Conservation (phyloP, 2,113 vertebrate species). For the Mesoclemmys tuberculata region DNA sequence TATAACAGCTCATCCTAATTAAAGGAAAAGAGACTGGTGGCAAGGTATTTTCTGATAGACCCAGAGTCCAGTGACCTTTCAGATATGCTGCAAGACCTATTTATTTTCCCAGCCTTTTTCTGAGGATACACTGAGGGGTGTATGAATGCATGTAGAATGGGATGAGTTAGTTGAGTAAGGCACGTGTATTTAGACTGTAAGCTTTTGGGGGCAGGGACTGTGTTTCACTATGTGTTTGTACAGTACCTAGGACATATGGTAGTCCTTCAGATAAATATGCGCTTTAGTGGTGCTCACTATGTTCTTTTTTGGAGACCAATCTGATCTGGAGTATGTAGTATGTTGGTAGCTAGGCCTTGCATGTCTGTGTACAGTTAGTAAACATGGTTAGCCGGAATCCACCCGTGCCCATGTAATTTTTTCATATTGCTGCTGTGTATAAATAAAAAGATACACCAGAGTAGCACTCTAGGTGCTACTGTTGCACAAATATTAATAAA, state of each 20-base stretch:
- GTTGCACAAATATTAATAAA: background rate
- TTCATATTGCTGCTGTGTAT: background rate
- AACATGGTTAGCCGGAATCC: fast-evolving
- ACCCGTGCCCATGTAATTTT: background rate
- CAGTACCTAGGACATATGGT: background rate
- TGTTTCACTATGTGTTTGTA: background rate
- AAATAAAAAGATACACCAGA: background rate
- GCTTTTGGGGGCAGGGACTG: background rate
- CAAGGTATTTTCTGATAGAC: background rate
- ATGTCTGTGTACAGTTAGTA: background rate
- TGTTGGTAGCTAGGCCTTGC: background rate
- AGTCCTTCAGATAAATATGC: background rate
- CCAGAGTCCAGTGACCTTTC: background rate
- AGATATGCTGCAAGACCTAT: too few relatives aligned
- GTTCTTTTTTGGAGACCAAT: background rate
- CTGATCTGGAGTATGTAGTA: background rate
- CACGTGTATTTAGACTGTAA: background rate
- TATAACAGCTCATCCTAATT: background rate
- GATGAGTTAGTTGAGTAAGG: background rate
- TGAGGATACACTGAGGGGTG: background rate
- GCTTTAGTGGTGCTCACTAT: background rate
- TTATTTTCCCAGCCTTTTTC: background rate
- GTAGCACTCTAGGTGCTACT: background rate
- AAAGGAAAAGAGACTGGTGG: background rate
- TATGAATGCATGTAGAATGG: background rate